phyloP scores from a whole-genome alignment of 2,113 vertebrate species.

The Gadus chalcogrammus region DNA sequence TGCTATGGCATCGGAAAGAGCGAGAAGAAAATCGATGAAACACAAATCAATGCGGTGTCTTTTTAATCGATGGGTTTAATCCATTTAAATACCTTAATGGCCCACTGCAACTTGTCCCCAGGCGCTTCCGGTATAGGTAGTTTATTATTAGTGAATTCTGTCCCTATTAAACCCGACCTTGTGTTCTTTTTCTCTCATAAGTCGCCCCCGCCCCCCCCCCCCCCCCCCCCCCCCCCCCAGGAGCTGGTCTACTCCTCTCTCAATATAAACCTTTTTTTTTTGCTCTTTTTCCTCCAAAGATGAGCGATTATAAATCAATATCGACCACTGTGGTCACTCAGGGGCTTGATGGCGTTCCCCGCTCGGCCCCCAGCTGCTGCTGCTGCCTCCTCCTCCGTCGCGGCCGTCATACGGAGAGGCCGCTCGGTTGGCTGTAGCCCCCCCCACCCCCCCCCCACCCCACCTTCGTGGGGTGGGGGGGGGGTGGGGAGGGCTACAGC shows the following conservation, averaged over 20 bases:
- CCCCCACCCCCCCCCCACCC: no score
- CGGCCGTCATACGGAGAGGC: constrained; percentile 42
- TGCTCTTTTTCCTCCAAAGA: constrained; percentile 43
- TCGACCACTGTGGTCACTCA: constrained; percentile 37
- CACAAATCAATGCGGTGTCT: constrained; percentile 7
- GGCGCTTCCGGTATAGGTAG: constrained; percentile 36
- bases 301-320: constrained; percentile 60
- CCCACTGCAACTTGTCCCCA: constrained; percentile 12
- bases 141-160: constrained; percentile 33
- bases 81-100: constrained; percentile 35
- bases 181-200: background rate
- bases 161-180: constrained; percentile 32
- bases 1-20: constrained; percentile 33
- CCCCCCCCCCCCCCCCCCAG: constrained; percentile 20
- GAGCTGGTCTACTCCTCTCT: constrained; percentile 22
- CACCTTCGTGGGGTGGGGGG: constrained; percentile 16
- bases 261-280: constrained; percentile 27
- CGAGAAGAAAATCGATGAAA: constrained; percentile 2
- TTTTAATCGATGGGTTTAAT: background rate
- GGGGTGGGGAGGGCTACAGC: constrained; percentile 14
- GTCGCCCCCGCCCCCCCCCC: constrained; percentile 16
- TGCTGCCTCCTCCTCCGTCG: no score
- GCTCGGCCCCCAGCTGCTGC: no score
- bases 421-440: constrained; percentile 16
- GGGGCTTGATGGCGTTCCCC: constrained; percentile 25